Evolutionary conservation across 2,113 vertebrate species (phyloP).

Genomic region (Eudyptes chrysolophus): DNA sequence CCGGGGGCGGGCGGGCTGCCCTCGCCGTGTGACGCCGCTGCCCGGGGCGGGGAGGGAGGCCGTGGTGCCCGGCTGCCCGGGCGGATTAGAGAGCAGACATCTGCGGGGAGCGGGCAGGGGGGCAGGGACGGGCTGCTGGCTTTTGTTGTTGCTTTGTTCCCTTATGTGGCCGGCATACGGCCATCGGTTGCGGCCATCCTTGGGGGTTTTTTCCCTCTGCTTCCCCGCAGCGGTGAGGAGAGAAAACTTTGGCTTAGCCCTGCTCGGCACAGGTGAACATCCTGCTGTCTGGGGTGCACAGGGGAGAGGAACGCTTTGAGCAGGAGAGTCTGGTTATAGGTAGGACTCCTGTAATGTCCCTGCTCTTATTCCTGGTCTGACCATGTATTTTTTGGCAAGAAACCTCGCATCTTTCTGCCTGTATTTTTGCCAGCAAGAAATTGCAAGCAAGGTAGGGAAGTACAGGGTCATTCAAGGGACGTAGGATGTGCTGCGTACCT

Average conservation of each 20-base stretch:
- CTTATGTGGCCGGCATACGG: background rate
- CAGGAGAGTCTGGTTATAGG: background rate
- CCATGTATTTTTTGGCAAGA: background rate
- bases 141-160: background rate
- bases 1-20: background rate
- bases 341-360: background rate
- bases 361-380: background rate
- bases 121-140: background rate
- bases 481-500: background rate
- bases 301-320: background rate
- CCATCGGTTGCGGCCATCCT: accelerated
- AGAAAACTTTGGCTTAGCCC: background rate
- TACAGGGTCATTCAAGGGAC: background rate
- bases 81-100: background rate
- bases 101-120: background rate
- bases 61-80: background rate
- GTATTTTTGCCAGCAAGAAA: background rate
- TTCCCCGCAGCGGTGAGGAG: background rate
- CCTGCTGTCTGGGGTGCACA: background rate
- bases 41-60: background rate
- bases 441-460: background rate
- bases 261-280: background rate
- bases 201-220: background rate
- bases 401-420: background rate
- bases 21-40: background rate